Conservation (phyloP, 2,888 invertebrate genomes). For the Erpobdella octoculata region DNA sequence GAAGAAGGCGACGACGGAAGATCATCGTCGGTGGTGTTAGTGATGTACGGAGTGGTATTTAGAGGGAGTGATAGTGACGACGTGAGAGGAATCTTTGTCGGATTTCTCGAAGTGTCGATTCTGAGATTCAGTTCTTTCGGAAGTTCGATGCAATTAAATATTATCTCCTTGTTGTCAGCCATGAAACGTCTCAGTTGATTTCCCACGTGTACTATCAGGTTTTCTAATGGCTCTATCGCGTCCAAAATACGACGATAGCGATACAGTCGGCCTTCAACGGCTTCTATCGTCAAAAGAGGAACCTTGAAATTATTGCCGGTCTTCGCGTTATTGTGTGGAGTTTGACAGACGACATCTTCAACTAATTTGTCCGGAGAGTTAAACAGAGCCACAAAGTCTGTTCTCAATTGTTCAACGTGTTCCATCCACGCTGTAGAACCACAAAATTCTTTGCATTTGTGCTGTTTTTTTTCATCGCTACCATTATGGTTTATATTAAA, state of each 20-base stretch:
- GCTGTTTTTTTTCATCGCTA: no score
- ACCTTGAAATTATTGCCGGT: not conserved
- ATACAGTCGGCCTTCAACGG: not conserved
- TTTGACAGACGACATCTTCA: no score
- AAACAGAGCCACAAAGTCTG: slow-evolving; percentile 3
- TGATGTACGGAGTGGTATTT: not conserved
- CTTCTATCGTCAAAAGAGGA: not conserved
- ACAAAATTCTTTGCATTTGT: no score
- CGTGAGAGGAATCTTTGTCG: not conserved
- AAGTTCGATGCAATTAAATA: slow-evolving; percentile 5
- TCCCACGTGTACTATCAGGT: not conserved
- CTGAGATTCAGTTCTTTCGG: not conserved
- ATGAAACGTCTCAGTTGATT: not conserved
- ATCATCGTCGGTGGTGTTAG: not conserved
- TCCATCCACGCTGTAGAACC: not conserved
- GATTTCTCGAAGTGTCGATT: not conserved
- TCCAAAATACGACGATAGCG: not conserved
- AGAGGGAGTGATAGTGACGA: not conserved
- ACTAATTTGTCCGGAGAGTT: not conserved
- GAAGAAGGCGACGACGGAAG: not conserved
- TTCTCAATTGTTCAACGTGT: not conserved
- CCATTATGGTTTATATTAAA: no score
- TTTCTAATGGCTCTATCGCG: not conserved
- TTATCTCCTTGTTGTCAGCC: slow-evolving; percentile 2
- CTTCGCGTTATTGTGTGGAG: not conserved